Conservation (phyloP, 2,113 vertebrate species). For the Delphinapterus leucas region DNA sequence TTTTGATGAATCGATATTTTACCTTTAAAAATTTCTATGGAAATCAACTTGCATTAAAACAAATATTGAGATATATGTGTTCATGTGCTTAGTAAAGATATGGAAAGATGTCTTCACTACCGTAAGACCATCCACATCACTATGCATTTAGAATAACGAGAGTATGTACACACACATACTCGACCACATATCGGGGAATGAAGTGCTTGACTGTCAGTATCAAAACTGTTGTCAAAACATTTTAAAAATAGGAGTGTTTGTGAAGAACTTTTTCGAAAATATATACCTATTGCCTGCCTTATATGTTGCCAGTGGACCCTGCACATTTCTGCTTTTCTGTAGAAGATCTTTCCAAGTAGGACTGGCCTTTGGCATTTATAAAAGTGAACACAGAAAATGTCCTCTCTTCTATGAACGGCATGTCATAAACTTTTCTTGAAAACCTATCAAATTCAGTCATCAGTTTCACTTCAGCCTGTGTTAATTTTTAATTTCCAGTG, state of each 20-base stretch:
- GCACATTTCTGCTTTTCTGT: constrained; percentile 38
- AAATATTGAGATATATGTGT: background rate
- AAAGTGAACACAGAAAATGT: constrained; percentile 64
- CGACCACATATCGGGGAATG: background rate
- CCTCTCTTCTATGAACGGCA: constrained; percentile 64
- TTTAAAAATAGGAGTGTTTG: constrained; percentile 9
- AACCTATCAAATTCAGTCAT: constrained; percentile 63
- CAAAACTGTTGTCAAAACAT: background rate
- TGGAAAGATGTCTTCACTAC: background rate
- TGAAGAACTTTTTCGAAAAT: background rate
- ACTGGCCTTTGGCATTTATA: constrained; percentile 58
- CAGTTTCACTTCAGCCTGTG: constrained; percentile 63
- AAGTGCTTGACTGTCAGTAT: background rate
- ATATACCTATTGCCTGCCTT: background rate
- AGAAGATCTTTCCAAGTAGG: constrained; percentile 53
- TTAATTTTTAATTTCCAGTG: constrained; percentile 76
- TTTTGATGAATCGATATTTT: background rate
- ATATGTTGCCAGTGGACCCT: background rate
- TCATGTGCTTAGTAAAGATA: background rate
- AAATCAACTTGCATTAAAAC: constrained; percentile 28
- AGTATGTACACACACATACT: background rate
- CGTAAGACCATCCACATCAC: background rate
- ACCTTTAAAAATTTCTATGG: background rate
- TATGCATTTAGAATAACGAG: background rate
- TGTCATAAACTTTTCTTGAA: constrained; percentile 68